Conservation (phyloP, 2,888 invertebrate species). For the Rhagium mordax region DNA sequence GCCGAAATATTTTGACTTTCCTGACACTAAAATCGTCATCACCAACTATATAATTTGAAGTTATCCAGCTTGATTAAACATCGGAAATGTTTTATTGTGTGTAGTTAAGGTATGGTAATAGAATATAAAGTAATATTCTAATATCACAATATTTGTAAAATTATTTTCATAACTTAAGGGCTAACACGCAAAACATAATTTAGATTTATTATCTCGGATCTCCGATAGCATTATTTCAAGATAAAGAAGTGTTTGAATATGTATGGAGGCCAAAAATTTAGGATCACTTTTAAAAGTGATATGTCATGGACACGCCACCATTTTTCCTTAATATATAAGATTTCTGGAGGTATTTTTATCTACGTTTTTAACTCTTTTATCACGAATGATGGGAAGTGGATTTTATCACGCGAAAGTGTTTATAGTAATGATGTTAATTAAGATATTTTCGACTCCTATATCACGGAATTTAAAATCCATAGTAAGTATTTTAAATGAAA, state of each 20-base stretch:
- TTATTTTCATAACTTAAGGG: not conserved
- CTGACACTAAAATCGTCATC: no score
- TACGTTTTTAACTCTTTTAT: not conserved
- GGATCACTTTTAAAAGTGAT: conserved; percentile 11
- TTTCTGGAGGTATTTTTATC: not conserved
- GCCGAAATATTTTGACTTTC: no score
- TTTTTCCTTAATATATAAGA: not conserved
- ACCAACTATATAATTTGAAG: no score
- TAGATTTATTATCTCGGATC: conserved; percentile 15
- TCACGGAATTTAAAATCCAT: no score
- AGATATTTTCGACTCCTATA: no score
- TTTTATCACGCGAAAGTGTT: not conserved
- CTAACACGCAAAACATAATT: conserved; percentile 21
- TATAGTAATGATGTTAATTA: not conserved
- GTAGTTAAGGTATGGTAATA: no score
- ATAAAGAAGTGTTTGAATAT: conserved; percentile 23
- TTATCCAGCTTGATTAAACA: no score
- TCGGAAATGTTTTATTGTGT: no score
- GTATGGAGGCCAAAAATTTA: conserved; percentile 20
- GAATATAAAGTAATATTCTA: no score
- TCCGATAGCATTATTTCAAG: conserved; percentile 12
- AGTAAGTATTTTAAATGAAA: no score
- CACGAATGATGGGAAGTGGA: not conserved
- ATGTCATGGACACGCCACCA: not conserved
- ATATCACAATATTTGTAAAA: conserved; percentile 5